Base-by-base conservation (phyloP, 2,113 vertebrate genomes). In the Sylvia atricapilla region DNA sequence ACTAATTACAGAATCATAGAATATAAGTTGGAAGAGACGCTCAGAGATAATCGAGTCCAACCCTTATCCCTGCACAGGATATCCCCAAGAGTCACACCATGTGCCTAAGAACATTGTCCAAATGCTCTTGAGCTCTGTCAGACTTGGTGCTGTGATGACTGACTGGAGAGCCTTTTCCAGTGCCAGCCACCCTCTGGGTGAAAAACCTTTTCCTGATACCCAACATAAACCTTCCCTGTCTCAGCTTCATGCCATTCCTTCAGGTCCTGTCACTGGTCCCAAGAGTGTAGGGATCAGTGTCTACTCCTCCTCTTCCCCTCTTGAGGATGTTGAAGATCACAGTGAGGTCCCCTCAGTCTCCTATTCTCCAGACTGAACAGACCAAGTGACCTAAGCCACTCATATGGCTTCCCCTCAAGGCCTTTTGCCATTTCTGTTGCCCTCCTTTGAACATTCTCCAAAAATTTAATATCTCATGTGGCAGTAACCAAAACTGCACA, bases 331-430 rank as follows among this genome's bases (percentile, higher is more conserved):
- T 68, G 3, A 59, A 59, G 37, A 27, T 14, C 23, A 25, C 53
- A 37, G 2, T 18, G 44, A 31, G 9, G 4, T 70, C 12, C 59
- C 13, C 44, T 50, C 43, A 76, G 44, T 5, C 30, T 49, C 41
- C 43, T 50, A 27, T 39, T 27, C 28, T 49, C 44, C 63, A 68
- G 4, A 14, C 27, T 52, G 11, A 59, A 21, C 21, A 77, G 44
- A 59, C 13, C 37, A 37, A 68, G 33, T 12, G 17, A 33, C 21
- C 11, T 37, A 37, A 37, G 22, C 7, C 0, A 0, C 15, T 52
- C 25, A 43, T 5, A 52, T 0, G 0, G 7, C 16, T 68, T 50
- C 27, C 17, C 21, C 37, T 86, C 84, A 68, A 27, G 44, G 21
- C 5, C 37, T 17, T 33, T 68, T 17, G 30, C 15, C 17, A 44